Evolutionary conservation across 2,888 invertebrate genomes (phyloP), one percentile per base, ranked within the genome.

Genomic region (Zonitis immaculata): DNA sequence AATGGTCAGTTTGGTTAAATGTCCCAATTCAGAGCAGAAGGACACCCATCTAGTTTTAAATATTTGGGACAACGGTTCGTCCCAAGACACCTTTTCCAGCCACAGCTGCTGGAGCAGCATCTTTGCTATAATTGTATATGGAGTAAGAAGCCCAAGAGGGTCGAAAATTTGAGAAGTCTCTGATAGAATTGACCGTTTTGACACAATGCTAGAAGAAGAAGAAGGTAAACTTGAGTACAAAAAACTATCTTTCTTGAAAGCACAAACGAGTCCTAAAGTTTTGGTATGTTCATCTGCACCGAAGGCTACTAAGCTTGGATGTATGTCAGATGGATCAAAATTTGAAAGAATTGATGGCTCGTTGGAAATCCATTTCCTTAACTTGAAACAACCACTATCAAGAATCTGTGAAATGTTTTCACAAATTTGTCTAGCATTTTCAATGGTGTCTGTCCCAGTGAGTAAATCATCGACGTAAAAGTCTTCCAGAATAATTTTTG

Each of bases 381-480:
- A 35, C 6, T 43, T 14, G n/a, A 56, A 53, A 44, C 54, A 6
- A 26, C 47, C 14, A 45, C 42, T 11, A 14, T n/a, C 9, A 20
- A 57, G 44, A 20, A 47, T 43, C 8, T 28, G 22, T 22, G 43
- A 12, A 11, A 55, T 16, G 12, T 44, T n/a, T 18, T 52, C 46
- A 6, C 45, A n/a, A 5, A 55, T 39, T n/a, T 47, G 18, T 6
- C 22, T 47, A n/a, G 46, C 43, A 14, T 30, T 27, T 14, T 46
- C 42, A 1, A 51, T 30, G 2, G 47, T 35, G 16, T 57, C 26
- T 11, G 46, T 25, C 4, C 57, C 54, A 12, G 20, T 52, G 16
- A 57, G n/a, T 8, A 55, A 44, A 32, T 58, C 56, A 20, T 58
- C 58, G 1, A 60, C 51, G 25, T 57, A 59, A 53, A 57, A 57